phyloP scores from a whole-genome alignment of 2,888 invertebrate species.

The Pycnomerus fuliginosus region DNA sequence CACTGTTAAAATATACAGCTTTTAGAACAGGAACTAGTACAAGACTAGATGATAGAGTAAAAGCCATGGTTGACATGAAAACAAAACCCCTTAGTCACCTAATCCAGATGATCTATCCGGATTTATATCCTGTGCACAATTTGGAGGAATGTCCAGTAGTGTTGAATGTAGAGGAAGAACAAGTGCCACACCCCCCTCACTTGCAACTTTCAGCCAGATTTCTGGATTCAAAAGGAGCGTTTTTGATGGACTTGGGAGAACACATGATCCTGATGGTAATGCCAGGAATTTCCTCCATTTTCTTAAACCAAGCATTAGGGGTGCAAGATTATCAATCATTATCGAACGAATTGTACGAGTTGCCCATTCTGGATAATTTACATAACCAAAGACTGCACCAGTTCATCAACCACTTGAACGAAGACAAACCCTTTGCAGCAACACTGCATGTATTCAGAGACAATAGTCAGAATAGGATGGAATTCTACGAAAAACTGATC shows the following conservation, averaged over 20 bases:
- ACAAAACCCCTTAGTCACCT: conserved; percentile 77
- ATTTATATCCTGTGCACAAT: conserved; percentile 83
- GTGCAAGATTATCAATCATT: conserved; percentile 72
- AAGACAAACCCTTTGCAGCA: conserved; percentile 78
- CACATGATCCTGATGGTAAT: conserved; percentile 82
- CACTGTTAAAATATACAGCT: conserved; percentile 85
- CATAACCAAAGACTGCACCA: conserved; percentile 74
- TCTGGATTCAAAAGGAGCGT: conserved; percentile 84
- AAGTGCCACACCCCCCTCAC: conserved; percentile 68
- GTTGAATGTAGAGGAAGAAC: conserved; percentile 45
- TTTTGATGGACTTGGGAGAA: conserved; percentile 86
- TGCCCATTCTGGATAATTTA: conserved; percentile 76
- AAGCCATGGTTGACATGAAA: conserved; percentile 93
- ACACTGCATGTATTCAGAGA: conserved; percentile 85
- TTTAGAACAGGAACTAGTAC: conserved; percentile 88
- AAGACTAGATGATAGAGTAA: conserved; percentile 89
- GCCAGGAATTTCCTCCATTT: conserved; percentile 70
- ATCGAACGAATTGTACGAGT: conserved; percentile 72
- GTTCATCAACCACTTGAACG: conserved; percentile 81
- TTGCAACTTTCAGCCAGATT: conserved; percentile 83
- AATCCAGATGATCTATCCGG: conserved; percentile 86
- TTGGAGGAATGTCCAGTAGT: conserved; percentile 54
- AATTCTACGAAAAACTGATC: conserved; percentile 85
- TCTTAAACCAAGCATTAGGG: conserved; percentile 77
- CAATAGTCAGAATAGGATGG: conserved; percentile 78